A percentile compares a stretch with the other conserved stretches of the same genome.
These are phyloP conservation scores for Ormia ochracea DNA, from an alignment of 2,888 invertebrate species.

Conservation along the genomic window DNA sequence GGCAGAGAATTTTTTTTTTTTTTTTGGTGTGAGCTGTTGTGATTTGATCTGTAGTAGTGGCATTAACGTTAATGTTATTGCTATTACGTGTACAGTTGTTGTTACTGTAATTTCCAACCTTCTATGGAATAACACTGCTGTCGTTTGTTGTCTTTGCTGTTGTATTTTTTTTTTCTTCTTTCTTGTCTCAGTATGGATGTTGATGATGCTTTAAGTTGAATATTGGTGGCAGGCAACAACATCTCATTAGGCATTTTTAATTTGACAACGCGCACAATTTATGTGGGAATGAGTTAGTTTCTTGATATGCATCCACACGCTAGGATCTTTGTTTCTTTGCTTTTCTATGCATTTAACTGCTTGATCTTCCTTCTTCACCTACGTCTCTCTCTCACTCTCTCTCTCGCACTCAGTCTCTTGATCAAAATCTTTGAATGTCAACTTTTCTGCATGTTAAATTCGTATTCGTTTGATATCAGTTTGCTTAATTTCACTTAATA, in stretches of 20 bases:
- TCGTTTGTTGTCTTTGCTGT: slow-evolving; percentile 24
- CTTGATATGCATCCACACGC: slow-evolving; percentile 58
- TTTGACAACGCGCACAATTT: slow-evolving; percentile 74
- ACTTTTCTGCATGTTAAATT: slow-evolving; percentile 55
- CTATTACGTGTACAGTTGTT: too few species aligned
- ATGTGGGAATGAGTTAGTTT: slow-evolving; percentile 70
- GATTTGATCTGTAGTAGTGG: slow-evolving; percentile 48
- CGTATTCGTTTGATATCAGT: slow-evolving; percentile 32
- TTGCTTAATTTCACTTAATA: slow-evolving; percentile 41
- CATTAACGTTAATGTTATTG: slow-evolving; percentile 37
- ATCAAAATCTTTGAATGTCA: slow-evolving; percentile 42
- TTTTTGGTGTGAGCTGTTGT: slow-evolving; percentile 19
- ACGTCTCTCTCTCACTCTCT: background rate
- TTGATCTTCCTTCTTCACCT: slow-evolving; percentile 21
- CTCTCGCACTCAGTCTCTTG: background rate
- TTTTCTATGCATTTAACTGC: background rate
- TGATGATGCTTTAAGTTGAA: slow-evolving; percentile 58
- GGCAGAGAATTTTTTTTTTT: background rate
- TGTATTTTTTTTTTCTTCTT: too few species aligned
- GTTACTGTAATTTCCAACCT: slow-evolving; percentile 24
- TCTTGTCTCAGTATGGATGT: slow-evolving; percentile 38
- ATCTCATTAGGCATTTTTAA: slow-evolving; percentile 74
- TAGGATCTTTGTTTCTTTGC: background rate
- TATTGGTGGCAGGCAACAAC: slow-evolving; percentile 59
- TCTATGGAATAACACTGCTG: slow-evolving; percentile 26